These are phyloP conservation scores for Phalacrocorax aristotelis DNA, from an alignment of 2,113 vertebrate species.

Conservation along the genomic window DNA sequence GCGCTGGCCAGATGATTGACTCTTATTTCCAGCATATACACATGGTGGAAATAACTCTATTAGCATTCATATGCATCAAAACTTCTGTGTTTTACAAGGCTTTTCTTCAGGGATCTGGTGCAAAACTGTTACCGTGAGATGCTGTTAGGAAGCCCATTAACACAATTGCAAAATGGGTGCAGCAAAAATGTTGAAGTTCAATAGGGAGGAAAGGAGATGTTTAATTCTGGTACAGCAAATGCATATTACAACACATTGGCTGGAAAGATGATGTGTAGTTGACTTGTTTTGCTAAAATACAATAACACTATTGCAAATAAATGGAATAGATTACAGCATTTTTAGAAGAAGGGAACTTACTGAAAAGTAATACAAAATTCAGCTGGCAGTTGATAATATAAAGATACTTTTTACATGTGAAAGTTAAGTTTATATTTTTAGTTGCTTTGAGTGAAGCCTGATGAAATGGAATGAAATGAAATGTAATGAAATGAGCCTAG, in stretches of 20 bases:
- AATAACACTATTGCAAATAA: neutral
- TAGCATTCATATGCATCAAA: constrained; percentile 1
- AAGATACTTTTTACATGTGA: neutral
- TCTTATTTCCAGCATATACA: constrained; percentile 27
- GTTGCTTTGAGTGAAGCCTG: constrained; percentile 5
- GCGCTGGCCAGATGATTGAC: constrained; percentile 17
- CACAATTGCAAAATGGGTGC: neutral
- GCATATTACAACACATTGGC: neutral
- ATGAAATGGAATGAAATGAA: constrained; percentile 7
- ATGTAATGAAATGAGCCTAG: neutral
- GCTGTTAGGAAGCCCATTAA: neutral
- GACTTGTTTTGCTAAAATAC: neutral
- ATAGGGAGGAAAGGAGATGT: neutral
- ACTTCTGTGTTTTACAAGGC: neutral
- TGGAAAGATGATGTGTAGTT: neutral
- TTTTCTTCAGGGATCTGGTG: neutral
- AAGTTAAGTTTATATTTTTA: constrained; percentile 9
- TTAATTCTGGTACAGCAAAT: neutral
- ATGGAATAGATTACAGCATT: neutral
- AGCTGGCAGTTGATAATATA: neutral
- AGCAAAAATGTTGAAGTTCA: neutral
- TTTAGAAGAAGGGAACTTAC: neutral
- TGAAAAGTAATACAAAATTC: neutral
- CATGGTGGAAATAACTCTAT: constrained; percentile 35
- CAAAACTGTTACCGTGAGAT: neutral